phyloP scores from a whole-genome alignment of 1,140 invertebrate genomes.

The Micrasema longulum region DNA sequence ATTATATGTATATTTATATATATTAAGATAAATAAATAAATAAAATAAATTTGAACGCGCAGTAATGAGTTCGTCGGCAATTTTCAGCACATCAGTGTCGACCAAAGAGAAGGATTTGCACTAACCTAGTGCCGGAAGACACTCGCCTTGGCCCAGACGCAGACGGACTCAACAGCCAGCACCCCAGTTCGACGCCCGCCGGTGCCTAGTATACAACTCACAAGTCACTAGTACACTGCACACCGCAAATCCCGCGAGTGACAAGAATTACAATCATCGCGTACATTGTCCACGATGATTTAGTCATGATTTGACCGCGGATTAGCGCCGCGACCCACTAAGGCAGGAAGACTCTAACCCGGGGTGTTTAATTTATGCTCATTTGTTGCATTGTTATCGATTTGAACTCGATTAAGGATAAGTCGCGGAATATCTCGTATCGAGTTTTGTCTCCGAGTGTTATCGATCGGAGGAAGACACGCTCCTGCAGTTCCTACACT shows the following conservation, averaged over 20 bases:
- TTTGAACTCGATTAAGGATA: no score
- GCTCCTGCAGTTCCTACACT: no score
- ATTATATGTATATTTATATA: no score
- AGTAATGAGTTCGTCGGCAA: no score
- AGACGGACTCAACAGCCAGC: not conserved
- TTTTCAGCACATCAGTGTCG: not conserved
- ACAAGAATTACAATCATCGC: constrained; percentile 20
- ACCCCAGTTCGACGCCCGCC: not conserved
- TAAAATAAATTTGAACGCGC: no score
- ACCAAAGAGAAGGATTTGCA: not conserved
- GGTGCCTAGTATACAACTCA: no score
- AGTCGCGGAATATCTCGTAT: no score
- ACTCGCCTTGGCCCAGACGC: not conserved
- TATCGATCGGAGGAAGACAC: no score
- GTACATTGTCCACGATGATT: not conserved
- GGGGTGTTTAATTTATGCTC: constrained; percentile 11
- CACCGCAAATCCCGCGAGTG: constrained; percentile 11
- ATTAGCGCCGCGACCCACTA: not conserved
- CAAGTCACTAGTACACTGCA: not conserved
- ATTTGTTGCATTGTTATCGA: constrained; percentile 16
- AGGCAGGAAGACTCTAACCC: no score
- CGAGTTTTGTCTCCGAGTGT: no score
- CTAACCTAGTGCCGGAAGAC: constrained; percentile 12
- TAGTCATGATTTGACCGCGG: not conserved
- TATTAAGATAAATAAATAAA: no score